Base-by-base conservation (phyloP, 2,888 invertebrate genomes). In the Aricia artaxerxes region DNA sequence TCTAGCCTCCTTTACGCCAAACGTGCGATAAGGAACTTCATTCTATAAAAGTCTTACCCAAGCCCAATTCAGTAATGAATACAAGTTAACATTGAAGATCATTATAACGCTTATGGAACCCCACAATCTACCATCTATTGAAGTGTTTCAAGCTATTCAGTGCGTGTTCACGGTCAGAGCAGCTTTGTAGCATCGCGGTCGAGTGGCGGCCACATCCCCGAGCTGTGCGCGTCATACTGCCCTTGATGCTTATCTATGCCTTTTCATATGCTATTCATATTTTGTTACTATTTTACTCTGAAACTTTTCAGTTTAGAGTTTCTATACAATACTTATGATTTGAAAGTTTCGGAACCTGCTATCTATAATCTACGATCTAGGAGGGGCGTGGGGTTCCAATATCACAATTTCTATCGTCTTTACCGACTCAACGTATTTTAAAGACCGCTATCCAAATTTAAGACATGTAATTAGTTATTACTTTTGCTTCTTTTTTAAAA, bases 211-310 rank as follows among this genome's bases (percentile, higher is more conserved):
- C 24, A 64, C 64, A 31, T 64, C 64, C 64, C 11, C 64, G 31
- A 11, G 64, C 64, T 64, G 64, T 64, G 64, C 61, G 60, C 31
- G 64, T 31, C 9, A 64, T 24, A 64, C 64, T 64, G 64, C 9
- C 64, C 64, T 64, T 64, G 64, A 64, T 64, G 31, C 64, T 64
- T 64, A 64, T 64, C 64, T 64, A 57, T 31, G 61, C 24, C 61
- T 61, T 61, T 61, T 61, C 57, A 57, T 3, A 13, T 13, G 53
- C 13, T 57, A 57, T 16, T 24, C 24, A 24, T 24, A 24, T 57
- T 16, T 57, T 57, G 57, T 57, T 2, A 49, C 49, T 11, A 49
- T 11, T 49, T 9, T 49, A 49, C 49, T 57, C 16, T 57, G 16
- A 57, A 4, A 57, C 57, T 57, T 57, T 16, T 57, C 57, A 16